Evolutionary conservation across 2,888 invertebrate genomes (phyloP), one percentile per base, ranked within the genome.

Genomic region (Cheilosia vernalis): DNA sequence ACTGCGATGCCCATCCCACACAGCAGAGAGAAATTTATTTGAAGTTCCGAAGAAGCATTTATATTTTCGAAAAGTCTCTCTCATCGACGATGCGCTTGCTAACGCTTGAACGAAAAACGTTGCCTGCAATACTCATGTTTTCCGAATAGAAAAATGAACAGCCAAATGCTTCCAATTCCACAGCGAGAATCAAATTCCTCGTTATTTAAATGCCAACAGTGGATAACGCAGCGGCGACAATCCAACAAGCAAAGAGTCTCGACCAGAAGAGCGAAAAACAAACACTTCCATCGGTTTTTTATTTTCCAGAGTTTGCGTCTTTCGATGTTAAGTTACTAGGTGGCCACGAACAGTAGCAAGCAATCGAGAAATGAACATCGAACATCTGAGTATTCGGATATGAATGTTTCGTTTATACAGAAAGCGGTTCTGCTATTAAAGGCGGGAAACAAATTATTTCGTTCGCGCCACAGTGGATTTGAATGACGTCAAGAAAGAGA

Each of bases 221-320:
- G 17, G 30, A 30, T 30, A 30, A 30, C 9, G 30, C 9, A 9
- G 7, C 61, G 19, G 42, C 61, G 27, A 37, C 67, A 70, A 66
- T 74, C 19, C 21, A 33, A 15, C 58, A 30, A 66, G 5, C 55
- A 64, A 78, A 67, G 81, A 74, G 44, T 76, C 76, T 61, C 81
- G 81, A 81, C 33, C 76, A 56, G 70, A 76, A 80, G 76, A 80
- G 80, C 73, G 66, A 58, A 27, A 66, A 51, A 56, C n/a, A 4
- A 17, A 17, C 13, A 17, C 70, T 81, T 81, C 85, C 85, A 77
- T 63, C 74, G 74, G 63, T 85, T 85, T 84, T 85, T 85, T 85
- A 81, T 85, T 85, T 88, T 89, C 90, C 89, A 92, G 90, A 90
- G 92, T 92, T 91, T 92, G 91, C 92, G 92, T 92, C 92, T 91